These are phyloP conservation scores for Gobiocypris rarus DNA, from an alignment of 2,113 vertebrate species.

Conservation along the genomic window DNA sequence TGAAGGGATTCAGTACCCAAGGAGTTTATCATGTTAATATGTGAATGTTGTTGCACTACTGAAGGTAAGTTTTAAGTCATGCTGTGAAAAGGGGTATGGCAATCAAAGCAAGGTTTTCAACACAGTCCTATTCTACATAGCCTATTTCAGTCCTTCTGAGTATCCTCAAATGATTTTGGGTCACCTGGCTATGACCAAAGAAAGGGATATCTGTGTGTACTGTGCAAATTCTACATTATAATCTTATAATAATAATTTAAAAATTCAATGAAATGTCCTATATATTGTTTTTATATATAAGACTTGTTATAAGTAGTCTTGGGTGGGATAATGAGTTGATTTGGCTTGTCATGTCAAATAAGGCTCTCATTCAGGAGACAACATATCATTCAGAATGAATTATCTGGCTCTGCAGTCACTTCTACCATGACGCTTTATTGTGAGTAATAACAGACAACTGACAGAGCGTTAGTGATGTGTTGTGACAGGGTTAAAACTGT, in stretches of 20 bases:
- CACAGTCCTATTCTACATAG: not conserved
- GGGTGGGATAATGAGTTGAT: slow-evolving; percentile 36
- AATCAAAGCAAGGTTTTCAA: not conserved
- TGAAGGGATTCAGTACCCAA: not conserved
- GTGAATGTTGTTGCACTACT: not conserved
- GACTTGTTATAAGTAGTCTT: not conserved
- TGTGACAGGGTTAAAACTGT: not conserved
- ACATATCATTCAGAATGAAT: slow-evolving; percentile 27
- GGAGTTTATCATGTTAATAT: slow-evolving; percentile 6
- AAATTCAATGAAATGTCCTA: no score
- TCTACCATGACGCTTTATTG: not conserved
- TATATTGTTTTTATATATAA: no score
- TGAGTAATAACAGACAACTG: slow-evolving; percentile 12
- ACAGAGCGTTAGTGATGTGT: not conserved
- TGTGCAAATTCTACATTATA: no score
- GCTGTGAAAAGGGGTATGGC: not conserved
- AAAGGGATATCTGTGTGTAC: not conserved
- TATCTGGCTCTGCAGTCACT: slow-evolving; percentile 18
- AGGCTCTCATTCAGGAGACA: slow-evolving; percentile 16
- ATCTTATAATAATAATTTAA: no score
- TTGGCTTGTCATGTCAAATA: slow-evolving; percentile 52
- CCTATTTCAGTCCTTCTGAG: not conserved
- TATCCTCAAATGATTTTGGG: not conserved
- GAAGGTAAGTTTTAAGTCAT: not conserved
- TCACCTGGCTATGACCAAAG: no score